A percentile compares a stretch with the other conserved stretches of the same genome.
phyloP scores from a whole-genome alignment of 2,888 invertebrate species.

The Schizaphis graminum region DNA sequence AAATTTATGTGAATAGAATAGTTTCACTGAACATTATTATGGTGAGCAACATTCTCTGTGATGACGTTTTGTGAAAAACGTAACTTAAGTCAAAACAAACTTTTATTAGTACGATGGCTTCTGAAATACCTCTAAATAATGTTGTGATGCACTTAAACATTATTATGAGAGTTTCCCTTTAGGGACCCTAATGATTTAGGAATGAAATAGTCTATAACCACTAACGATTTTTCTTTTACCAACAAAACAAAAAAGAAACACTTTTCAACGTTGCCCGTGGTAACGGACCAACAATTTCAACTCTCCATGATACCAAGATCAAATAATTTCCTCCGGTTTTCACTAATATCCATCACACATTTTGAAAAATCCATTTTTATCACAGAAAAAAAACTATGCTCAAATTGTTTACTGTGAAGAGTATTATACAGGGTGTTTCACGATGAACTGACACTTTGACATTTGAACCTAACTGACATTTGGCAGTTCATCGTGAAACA shows the following conservation, averaged over 20 bases:
- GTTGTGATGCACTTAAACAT: constrained; percentile 60
- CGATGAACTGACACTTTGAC: too few species aligned
- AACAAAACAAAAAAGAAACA: constrained; percentile 58
- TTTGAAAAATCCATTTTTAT: neutral
- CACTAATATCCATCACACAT: neutral
- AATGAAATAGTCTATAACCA: constrained; percentile 61
- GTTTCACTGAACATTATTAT: neutral
- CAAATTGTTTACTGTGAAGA: neutral
- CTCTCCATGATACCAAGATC: neutral
- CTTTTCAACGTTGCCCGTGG: constrained; percentile 51
- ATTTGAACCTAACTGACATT: too few species aligned
- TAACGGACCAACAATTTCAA: constrained; percentile 43
- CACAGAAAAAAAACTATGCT: neutral
- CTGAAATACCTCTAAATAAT: constrained; percentile 55
- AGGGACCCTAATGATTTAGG: constrained; percentile 60
- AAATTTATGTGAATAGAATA: neutral
- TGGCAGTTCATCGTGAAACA: too few species aligned
- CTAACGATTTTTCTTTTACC: constrained; percentile 59
- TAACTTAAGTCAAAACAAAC: constrained; percentile 41
- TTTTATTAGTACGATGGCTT: constrained; percentile 39
- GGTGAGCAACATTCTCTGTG: neutral
- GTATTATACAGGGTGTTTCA: too few species aligned
- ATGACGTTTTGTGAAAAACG: constrained; percentile 11
- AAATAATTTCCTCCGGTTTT: constrained; percentile 20
- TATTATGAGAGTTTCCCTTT: constrained; percentile 48